These are phyloP conservation scores for Torymus texanus DNA, from an alignment of 2,888 invertebrate genomes.

Conservation along the genomic window DNA sequence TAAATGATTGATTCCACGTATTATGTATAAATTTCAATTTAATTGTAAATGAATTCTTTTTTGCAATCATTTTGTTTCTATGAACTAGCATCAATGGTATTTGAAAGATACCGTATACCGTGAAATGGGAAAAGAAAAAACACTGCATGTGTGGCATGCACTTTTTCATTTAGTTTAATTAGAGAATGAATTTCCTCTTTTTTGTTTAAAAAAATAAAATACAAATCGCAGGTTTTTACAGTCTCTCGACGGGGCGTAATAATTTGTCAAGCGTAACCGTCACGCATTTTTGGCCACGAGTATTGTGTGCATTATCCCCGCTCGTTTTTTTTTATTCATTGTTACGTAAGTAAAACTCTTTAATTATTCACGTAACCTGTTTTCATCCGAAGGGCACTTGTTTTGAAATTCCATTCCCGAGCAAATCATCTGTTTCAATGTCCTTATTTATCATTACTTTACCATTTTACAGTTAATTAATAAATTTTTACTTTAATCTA, in stretches of 20 bases:
- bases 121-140: neutral
- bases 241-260: neutral
- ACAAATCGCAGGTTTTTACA: conserved; percentile 6
- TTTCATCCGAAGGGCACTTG: neutral
- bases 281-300: conserved; percentile 6
- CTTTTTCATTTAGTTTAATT: conserved; percentile 7
- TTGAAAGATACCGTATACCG: neutral
- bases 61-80: no score
- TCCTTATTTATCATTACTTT: no score
- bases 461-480: no score
- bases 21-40: no score
- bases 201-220: conserved; percentile 15
- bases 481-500: no score
- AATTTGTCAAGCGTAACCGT: conserved; percentile 18
- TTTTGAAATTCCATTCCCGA: neutral
- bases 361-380: neutral
- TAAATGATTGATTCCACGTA: no score
- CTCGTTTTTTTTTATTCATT: neutral
- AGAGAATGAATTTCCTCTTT: conserved; percentile 24
- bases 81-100: neutral
- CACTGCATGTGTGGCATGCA: neutral
- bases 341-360: neutral
- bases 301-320: neutral
- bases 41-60: no score
- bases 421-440: neutral